Conservation (phyloP, 2,888 invertebrate species). For the Timema cristinae region DNA sequence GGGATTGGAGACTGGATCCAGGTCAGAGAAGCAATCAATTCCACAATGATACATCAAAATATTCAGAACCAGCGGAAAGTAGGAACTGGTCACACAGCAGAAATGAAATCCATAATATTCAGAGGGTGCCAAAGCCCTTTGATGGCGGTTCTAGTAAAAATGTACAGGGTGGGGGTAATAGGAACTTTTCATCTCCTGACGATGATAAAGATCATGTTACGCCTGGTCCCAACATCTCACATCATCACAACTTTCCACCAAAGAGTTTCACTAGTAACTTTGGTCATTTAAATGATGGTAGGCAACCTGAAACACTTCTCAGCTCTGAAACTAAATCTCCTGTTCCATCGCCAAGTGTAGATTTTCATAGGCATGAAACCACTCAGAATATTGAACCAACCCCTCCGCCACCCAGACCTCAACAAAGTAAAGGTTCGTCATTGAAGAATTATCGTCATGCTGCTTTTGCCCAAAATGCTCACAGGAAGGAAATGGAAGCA, state of each 20-base stretch:
- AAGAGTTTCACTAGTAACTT: background rate
- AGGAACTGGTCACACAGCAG: background rate
- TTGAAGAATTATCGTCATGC: constrained; percentile 36
- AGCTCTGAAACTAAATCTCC: background rate
- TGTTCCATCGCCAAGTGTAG: background rate
- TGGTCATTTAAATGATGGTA: background rate
- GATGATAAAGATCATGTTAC: too few species aligned
- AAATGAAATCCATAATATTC: constrained; percentile 5
- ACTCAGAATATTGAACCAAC: constrained; percentile 9
- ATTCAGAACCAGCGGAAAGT: background rate
- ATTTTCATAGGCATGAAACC: background rate
- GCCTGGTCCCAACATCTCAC: too few species aligned
- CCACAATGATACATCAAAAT: background rate
- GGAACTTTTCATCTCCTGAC: too few species aligned
- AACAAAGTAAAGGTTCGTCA: constrained; percentile 23
- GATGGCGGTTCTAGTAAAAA: too few species aligned
- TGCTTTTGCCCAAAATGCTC: constrained; percentile 15
- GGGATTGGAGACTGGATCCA: background rate
- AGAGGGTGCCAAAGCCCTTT: background rate
- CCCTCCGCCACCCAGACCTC: constrained; percentile 11
- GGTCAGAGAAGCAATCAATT: background rate
- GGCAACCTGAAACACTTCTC: background rate
- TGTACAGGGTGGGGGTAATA: too few species aligned
- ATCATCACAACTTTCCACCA: background rate
- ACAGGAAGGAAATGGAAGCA: constrained; percentile 15